Evolutionary conservation across 2,113 vertebrate species (phyloP), one percentile per base, ranked within the genome.

Genomic region (Scalopus aquaticus): DNA sequence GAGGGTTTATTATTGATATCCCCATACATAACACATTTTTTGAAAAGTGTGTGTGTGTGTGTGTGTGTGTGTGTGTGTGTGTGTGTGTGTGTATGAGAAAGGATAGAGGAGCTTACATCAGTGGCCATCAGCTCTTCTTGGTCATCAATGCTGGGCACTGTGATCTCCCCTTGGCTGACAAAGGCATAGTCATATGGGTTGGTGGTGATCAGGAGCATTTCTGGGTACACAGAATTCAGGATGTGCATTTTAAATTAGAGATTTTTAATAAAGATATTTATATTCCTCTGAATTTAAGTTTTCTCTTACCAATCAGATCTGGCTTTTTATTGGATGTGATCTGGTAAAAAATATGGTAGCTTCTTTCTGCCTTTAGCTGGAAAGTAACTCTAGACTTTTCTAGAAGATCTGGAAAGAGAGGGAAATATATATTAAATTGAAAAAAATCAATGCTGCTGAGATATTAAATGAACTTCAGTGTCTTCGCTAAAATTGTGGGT

Each of bases 301-400:
- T 3, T 82, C 82, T 91, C 94, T 98, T 98, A 99, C 99, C 99
- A 70, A 99, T 99, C 11, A 99, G 97, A 74, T 99, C 99, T 58
- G 99, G 98, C 93, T 98, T 99, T 97, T 98, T 98, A 97, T 99
- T 99, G 94, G 98, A 99, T 60, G 98, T 98, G 74, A 99, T 98
- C 97, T 99, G 99, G 85, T 99, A 99, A 90, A 99, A 99, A 90
- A 99, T 99, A 86, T 99, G 99, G 92, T 99, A 99, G 90, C 98
- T 99, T 96, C 99, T 98, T 97, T 99, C 98, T 2, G 98, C 98
- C 46, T 97, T 97, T 28, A 99, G 96, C 96, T 99, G 98, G 96
- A 99, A 99, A 76, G 98, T 99, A 93, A 99, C 98, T 97, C 98
- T 98, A 78, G 98, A 99, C 84, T 99, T 99, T 94, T 99, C 98